phyloP scores from a whole-genome alignment of 1,140 invertebrate species.

The Cherax destructor region DNA sequence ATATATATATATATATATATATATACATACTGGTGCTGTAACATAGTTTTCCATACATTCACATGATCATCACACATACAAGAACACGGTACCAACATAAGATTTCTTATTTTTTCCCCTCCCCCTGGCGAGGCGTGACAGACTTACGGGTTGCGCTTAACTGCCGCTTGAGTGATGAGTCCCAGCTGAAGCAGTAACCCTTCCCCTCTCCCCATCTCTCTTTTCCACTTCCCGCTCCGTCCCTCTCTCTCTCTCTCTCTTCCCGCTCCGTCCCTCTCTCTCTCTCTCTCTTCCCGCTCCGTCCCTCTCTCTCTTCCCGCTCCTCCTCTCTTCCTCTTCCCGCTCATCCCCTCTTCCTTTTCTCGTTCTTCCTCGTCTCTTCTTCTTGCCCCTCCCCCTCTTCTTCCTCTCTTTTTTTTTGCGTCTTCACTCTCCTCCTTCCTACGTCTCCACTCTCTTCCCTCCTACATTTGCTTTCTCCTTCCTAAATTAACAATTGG shows the following conservation, averaged over 20 bases:
- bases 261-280: not conserved
- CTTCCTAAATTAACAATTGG: no score
- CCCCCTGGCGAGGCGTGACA: not conserved
- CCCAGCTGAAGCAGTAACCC: slow-evolving; percentile 27
- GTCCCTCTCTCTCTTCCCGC: not conserved
- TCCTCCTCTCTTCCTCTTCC: not conserved
- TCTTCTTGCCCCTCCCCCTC: not conserved
- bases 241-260: not conserved
- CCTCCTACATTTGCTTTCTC: no score
- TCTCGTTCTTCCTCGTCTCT: not conserved
- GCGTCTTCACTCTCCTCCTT: not conserved
- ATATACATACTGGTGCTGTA: not conserved
- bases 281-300: not conserved
- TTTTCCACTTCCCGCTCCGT: not conserved
- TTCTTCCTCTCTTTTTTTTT: not conserved
- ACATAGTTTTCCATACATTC: not conserved
- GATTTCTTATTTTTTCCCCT: not conserved
- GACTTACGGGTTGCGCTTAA: slow-evolving; percentile 40
- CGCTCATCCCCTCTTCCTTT: not conserved
- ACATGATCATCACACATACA: slow-evolving; percentile 27
- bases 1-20: not conserved
- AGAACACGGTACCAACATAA: slow-evolving; percentile 22
- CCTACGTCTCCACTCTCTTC: not conserved
- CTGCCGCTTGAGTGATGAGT: slow-evolving; percentile 36
- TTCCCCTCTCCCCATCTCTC: not conserved